Base-by-base conservation (phyloP, 2,797 vertebrate species). In the Atherinosoma microstoma region DNA sequence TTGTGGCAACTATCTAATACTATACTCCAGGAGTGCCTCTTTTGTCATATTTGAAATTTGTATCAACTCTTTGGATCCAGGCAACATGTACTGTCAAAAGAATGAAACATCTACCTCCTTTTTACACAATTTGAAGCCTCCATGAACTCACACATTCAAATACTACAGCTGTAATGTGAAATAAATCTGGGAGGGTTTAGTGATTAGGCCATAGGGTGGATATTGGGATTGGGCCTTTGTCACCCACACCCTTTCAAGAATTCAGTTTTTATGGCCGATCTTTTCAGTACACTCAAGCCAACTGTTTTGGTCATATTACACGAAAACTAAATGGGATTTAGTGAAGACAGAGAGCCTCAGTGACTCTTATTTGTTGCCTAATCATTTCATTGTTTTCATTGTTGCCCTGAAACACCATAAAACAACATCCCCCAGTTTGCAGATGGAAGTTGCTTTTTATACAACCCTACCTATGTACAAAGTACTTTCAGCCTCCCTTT, bases 371-470 rank as follows among this genome's bases (percentile, higher is more conserved):
- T 81, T 74, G 76, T 73, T 78, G 36, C 40, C 59, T 69, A 57
- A 77, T 53, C 2, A 54, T 5, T 40, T 86, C 80, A 79, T 47
- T 57, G 72, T 78, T 5, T 29, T 86, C 78, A 79, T 42, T 57
- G 70, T 78, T 88, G 70, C 60, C 47, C 53, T 65, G 67, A 79
- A 58, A 73, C 73, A 36, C 36, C 70, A 24, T 58, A 72, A 67
- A 76, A 80, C 38, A 29, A 27, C 51, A 54, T 54, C 51, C 24
- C 24, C n/a, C 22, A 22, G 22, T 15, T 13, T 13, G 2, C 13
- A 51, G 47, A 49, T n/a, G 3, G 0, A 0, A 27, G 9, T 24
- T 53, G 11, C 3, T 22, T 53, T 53, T 53, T 24, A 12, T 53
- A 53, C 4, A 12, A 24, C 51, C 10, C 13, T 15, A 24, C 12